phyloP scores from a whole-genome alignment of 1,140 invertebrate species.

The Rhopalosiphum maidis region DNA sequence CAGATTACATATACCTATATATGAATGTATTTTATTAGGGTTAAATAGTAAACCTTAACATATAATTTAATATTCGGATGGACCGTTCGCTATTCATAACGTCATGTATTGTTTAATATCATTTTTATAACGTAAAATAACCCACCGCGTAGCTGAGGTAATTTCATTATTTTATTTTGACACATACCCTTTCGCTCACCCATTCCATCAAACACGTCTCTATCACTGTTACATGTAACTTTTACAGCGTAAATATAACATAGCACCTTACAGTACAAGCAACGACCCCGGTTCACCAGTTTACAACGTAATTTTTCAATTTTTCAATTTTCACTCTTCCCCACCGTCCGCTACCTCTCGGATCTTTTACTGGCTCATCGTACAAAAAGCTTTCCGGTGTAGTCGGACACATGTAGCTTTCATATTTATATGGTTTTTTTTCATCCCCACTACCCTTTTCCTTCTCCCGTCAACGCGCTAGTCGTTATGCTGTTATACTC shows the following conservation, averaged over 20 bases:
- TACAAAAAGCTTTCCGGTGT: slow-evolving; percentile 42
- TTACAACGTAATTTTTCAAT: background rate
- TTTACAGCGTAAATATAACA: background rate
- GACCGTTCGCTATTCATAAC: background rate
- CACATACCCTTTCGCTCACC: background rate
- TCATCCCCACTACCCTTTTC: background rate
- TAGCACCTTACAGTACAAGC: background rate
- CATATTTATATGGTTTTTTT: background rate
- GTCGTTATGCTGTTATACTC: background rate
- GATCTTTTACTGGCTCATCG: background rate
- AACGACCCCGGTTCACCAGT: background rate
- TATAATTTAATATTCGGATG: background rate
- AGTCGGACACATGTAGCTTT: slow-evolving; percentile 39
- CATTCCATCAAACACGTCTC: background rate
- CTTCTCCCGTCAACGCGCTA: background rate
- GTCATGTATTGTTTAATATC: background rate
- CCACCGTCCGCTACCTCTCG: background rate
- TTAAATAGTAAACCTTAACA: slow-evolving; percentile 19
- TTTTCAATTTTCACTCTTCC: background rate
- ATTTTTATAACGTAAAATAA: background rate
- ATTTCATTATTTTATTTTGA: slow-evolving; percentile 10
- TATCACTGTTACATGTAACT: background rate
- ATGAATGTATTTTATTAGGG: background rate
- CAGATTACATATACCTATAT: background rate
- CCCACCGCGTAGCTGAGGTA: background rate